A percentile compares a stretch with the other conserved stretches of the same genome.
These are phyloP conservation scores for Anguilla rostrata DNA, from an alignment of 2,113 vertebrate species.

Conservation along the genomic window DNA sequence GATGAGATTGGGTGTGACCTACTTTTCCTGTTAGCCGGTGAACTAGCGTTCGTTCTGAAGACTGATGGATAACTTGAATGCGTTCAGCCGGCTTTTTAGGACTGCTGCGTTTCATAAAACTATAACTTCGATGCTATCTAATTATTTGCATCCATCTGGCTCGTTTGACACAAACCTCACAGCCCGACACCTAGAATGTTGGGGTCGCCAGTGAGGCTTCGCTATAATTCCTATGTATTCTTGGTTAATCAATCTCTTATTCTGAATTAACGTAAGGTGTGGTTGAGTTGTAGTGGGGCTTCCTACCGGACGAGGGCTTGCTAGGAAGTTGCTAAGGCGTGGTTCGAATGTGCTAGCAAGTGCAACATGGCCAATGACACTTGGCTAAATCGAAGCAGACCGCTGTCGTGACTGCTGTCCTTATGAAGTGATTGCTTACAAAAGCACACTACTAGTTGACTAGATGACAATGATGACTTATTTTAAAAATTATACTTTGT, in stretches of 20 bases:
- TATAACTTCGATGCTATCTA: neutral
- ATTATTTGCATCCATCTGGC: neutral
- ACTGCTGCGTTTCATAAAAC: neutral
- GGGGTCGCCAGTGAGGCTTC: neutral
- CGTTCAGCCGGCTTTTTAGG: neutral
- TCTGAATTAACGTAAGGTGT: neutral
- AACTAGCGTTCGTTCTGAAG: slow-evolving; percentile 45
- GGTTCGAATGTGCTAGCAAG: neutral
- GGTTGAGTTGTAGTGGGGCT: neutral
- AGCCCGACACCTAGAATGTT: neutral
- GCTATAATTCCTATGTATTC: neutral
- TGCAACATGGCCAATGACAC: neutral
- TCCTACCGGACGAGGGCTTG: neutral
- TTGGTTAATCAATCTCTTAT: neutral
- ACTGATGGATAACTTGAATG: neutral
- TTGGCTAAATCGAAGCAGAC: neutral
- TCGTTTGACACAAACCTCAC: neutral
- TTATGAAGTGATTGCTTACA: neutral
- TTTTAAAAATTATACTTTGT: too few relatives aligned
- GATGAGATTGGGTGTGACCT: slow-evolving; percentile 76
- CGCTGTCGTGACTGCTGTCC: neutral
- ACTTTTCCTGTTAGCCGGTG: slow-evolving; percentile 58
- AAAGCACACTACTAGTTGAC: too few relatives aligned
- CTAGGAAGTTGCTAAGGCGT: neutral
- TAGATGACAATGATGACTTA: neutral